phyloP scores from a whole-genome alignment of 64 coral and sea anemone genomes.

The Montipora cactus region DNA sequence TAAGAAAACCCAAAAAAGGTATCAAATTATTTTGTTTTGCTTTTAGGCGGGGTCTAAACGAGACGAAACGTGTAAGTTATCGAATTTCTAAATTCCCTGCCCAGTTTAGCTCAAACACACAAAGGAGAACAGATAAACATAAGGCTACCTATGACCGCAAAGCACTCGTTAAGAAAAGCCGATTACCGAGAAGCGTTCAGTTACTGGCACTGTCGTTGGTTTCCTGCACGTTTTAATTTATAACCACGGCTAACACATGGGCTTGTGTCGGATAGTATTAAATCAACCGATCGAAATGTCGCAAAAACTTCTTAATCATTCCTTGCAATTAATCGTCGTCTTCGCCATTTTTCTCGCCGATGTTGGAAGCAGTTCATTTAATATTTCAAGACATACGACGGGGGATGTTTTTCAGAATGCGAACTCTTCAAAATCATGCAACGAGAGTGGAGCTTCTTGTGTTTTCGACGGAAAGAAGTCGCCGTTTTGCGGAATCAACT shows the following conservation, averaged over 20 bases:
- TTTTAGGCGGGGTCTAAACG: not conserved
- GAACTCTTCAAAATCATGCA: conserved; percentile 36
- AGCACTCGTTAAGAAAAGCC: not conserved
- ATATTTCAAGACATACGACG: conserved; percentile 14
- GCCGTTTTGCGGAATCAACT: conserved; percentile 20
- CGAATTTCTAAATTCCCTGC: not conserved
- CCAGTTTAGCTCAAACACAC: not conserved
- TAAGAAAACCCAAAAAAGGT: not conserved
- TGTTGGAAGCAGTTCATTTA: conserved; percentile 12
- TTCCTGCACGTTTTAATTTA: not conserved
- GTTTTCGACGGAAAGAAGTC: conserved; percentile 25
- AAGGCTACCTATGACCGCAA: not conserved
- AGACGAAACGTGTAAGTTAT: conserved; percentile 11
- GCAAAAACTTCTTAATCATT: conserved; percentile 1
- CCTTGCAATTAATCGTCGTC: not conserved
- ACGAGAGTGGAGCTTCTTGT: conserved; percentile 11
- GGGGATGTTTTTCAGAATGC: conserved; percentile 27
- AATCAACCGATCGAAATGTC: conserved; percentile 4
- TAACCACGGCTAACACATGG: not conserved
- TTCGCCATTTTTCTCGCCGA: not conserved
- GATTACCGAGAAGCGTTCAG: not conserved
- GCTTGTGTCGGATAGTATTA: not conserved
- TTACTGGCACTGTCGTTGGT: not conserved
- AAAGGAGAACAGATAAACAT: not conserved
- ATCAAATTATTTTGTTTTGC: not conserved